Conservation (phyloP, 2,888 invertebrate species). For the Andrena chrysosceles region DNA sequence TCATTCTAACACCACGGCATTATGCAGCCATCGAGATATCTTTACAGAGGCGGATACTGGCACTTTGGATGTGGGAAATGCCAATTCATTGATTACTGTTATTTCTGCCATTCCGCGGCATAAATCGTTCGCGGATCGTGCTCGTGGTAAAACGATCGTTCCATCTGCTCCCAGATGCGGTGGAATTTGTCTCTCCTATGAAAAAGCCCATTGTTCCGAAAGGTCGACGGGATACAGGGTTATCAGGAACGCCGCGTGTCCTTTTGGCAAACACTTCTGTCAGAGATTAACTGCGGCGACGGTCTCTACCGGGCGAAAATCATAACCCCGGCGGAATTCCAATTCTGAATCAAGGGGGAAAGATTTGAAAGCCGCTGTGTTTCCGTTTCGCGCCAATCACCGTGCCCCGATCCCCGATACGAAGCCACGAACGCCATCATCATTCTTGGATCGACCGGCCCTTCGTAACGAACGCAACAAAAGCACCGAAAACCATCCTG, state of each 20-base stretch:
- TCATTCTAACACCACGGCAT: conserved; percentile 68
- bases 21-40: conserved; percentile 59
- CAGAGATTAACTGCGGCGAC: not conserved
- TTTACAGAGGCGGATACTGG: conserved; percentile 48
- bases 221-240: conserved; percentile 27
- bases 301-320: not conserved
- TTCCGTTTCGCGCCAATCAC: not conserved
- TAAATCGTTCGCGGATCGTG: conserved; percentile 63
- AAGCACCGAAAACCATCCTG: conserved; percentile 36
- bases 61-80: conserved; percentile 70
- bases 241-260: conserved; percentile 20
- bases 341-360: not conserved
- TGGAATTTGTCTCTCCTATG: conserved; percentile 48
- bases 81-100: conserved; percentile 71
- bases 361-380: not conserved
- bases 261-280: not conserved
- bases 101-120: conserved; percentile 59
- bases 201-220: conserved; percentile 40
- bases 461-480: conserved; percentile 21
- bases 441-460: conserved; percentile 5
- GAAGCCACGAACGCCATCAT: not conserved
- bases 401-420: conserved; percentile 1
- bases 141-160: conserved; percentile 32
- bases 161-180: conserved; percentile 31
- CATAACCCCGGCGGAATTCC: no score